These are phyloP conservation scores for Paralinhomoeus sp. DNA, from an alignment of 2,888 invertebrate genomes.

Conservation along the genomic window DNA sequence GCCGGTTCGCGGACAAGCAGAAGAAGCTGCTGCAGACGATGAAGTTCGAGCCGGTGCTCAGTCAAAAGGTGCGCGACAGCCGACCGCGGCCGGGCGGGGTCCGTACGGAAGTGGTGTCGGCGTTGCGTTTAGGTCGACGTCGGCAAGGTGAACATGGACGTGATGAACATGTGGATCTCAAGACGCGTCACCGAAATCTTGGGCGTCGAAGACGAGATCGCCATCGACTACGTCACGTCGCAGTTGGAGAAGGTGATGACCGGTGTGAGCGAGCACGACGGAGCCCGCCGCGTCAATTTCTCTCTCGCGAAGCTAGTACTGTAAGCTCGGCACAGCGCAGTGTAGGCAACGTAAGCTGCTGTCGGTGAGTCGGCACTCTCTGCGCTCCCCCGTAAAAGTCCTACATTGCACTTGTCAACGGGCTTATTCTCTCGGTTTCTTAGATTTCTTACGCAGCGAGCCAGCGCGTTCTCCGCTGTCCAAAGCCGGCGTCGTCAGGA, in stretches of 20 bases:
- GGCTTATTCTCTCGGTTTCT: no score
- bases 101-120: no score
- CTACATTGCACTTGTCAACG: no score
- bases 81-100: no score
- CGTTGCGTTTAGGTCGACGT: conserved; percentile 55
- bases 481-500: no score
- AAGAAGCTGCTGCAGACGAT: conserved; percentile 95
- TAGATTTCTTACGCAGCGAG: no score
- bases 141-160: conserved; percentile 89
- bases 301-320: background rate
- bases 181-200: conserved; percentile 82
- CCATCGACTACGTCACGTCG: conserved; percentile 93
- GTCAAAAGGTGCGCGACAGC: conserved; percentile 47
- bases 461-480: no score
- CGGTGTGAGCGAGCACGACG: conserved; percentile 29
- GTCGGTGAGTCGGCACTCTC: no score
- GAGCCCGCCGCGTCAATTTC: background rate
- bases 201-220: conserved; percentile 93
- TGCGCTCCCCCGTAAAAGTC: no score
- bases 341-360: no score
- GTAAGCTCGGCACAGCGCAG: background rate
- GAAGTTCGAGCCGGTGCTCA: conserved; percentile 83
- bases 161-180: conserved; percentile 95
- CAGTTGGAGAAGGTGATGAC: conserved; percentile 69
- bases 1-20: conserved; percentile 95